Base-by-base conservation (phyloP, 2,113 vertebrate genomes). In the Tachysurus vachellii region DNA sequence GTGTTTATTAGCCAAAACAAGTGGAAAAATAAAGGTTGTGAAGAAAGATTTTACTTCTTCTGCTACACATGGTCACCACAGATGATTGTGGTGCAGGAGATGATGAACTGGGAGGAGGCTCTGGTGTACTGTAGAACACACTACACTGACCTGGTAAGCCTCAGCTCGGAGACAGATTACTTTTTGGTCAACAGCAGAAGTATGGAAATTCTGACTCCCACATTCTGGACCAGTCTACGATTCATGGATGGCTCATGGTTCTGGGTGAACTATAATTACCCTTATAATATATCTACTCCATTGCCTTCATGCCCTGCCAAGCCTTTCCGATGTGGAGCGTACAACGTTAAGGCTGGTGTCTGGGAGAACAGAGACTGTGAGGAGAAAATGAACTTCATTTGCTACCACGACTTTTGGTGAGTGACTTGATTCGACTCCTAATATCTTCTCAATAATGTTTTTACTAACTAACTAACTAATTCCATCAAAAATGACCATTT, bases 321-420 rank as follows among this genome's bases (percentile, higher is more conserved):
- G 9, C 64, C 82, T 36, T 70, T 23, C 8, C 16, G 11, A 5
- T 84, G 82, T 56, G 82, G 64, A 36, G 82, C 50, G 10, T 17
- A 7, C 31, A n/a, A 70, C 50, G 7, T 53, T 56, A 42, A 5
- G 8, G 47, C 8, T 70, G 82, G 64, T 36, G 62, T 71, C 82
- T 70, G 62, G 62, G 64, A 84, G 82, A 84, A 54, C 57, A 28
- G 50, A 23, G 82, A 84, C 82, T 84, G 82, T 5, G 28, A 21
- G n/a, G 82, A 84, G 64, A 84, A 54, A 70, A 70, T 71, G 64
- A 84, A 70, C 50, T 84, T 84, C 28, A 71, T 84, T 28, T 84
- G 82, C 61, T 84, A 84, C 11, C 14, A 28, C 0, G 4, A 71
- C 2, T 8, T 8, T 36, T 28, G 47, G 82, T 83, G 53, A 83